A percentile compares a stretch with the other conserved stretches of the same genome.
phyloP scores from a whole-genome alignment of 2,888 invertebrate species.

The Congeria kusceri region DNA sequence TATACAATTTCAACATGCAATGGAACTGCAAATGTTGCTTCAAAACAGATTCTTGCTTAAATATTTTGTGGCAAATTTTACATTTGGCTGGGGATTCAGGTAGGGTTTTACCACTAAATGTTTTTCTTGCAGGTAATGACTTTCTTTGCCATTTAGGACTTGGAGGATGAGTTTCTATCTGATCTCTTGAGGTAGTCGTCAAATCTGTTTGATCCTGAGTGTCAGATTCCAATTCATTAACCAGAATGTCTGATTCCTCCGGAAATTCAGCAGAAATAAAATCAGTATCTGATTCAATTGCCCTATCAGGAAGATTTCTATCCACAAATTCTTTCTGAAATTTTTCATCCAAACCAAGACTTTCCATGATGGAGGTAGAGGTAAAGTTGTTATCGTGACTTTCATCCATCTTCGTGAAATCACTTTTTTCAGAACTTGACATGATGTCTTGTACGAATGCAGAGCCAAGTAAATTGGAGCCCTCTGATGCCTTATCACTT shows the following conservation, averaged over 20 bases:
- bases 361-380: constrained; percentile 38
- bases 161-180: background rate
- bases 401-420: constrained; percentile 6
- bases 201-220: constrained; percentile 1
- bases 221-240: constrained; percentile 49
- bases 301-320: constrained; percentile 57
- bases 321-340: constrained; percentile 64
- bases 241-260: constrained; percentile 55
- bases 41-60: constrained; percentile 47
- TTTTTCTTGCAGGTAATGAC: background rate
- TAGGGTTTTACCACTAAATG: constrained; percentile 29
- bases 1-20: constrained; percentile 63
- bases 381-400: constrained; percentile 31
- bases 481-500: constrained; percentile 46
- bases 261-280: constrained; percentile 54
- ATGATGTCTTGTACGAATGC: constrained; percentile 45
- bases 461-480: constrained; percentile 36
- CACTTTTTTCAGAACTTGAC: constrained; percentile 11
- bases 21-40: constrained; percentile 58
- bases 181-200: background rate
- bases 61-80: constrained; percentile 57
- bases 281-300: constrained; percentile 57
- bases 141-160: background rate
- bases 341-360: constrained; percentile 55
- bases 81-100: constrained; percentile 57